Percentiles rank a stretch among this genome's conserved stretches.
phyloP scores from a whole-genome alignment of 2,888 invertebrate genomes.

The Isotomurus palustris region DNA sequence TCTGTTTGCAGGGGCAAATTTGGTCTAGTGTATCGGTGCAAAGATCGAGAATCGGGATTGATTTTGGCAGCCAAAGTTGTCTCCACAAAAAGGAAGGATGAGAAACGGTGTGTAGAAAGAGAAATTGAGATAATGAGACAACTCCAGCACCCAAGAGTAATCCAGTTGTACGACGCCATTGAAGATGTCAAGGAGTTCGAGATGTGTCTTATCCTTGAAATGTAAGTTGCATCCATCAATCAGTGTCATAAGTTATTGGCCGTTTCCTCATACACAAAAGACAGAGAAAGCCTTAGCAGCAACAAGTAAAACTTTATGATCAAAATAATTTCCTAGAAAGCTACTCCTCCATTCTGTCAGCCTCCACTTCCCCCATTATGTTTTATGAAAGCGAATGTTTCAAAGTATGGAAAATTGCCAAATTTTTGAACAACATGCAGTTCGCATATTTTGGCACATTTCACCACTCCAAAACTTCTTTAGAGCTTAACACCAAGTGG shows the following conservation, averaged over 20 bases:
- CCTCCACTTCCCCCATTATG: no score
- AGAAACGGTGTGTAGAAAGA: constrained; percentile 83
- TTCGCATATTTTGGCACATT: no score
- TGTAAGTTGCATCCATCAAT: constrained; percentile 75
- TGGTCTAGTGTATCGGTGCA: constrained; percentile 90
- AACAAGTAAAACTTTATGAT: no score
- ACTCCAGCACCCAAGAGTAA: constrained; percentile 88
- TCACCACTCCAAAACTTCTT: no score
- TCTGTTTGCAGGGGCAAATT: constrained; percentile 77
- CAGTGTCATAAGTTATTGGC: no score
- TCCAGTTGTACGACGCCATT: constrained; percentile 96
- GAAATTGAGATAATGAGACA: constrained; percentile 96
- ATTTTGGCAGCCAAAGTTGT: constrained; percentile 91
- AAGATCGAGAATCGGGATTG: constrained; percentile 73
- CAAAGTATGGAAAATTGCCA: no score
- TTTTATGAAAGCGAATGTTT: no score
- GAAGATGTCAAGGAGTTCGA: constrained; percentile 75
- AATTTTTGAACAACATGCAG: no score
- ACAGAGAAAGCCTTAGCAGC: background rate
- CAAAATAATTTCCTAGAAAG: no score
- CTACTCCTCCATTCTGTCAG: no score
- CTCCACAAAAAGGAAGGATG: constrained; percentile 75
- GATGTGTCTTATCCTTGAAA: constrained; percentile 94
- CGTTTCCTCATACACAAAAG: constrained; percentile 1
- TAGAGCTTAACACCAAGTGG: no score